These are phyloP conservation scores for Pseudomyrmex cubaensis DNA, from an alignment of 1,140 invertebrate species.

Conservation along the genomic window DNA sequence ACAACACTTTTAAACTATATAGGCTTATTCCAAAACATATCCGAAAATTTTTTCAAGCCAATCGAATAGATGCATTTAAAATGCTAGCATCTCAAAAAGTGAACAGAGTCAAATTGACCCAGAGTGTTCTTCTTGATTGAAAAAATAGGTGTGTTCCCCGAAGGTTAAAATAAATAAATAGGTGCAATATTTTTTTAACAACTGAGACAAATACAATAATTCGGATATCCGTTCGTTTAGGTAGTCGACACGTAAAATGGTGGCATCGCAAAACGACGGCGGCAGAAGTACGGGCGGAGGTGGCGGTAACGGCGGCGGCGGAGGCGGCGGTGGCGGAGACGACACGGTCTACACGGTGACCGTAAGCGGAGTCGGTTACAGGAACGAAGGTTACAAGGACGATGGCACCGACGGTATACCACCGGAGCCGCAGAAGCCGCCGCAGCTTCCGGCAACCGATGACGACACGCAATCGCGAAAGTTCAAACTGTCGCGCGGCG, in stretches of 20 bases:
- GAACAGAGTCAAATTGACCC: too few relatives aligned
- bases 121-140: too few relatives aligned
- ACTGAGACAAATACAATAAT: too few relatives aligned
- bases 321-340: slow-evolving; percentile 66
- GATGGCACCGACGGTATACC: slow-evolving; percentile 86
- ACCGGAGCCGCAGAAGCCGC: slow-evolving; percentile 86
- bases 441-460: slow-evolving; percentile 86
- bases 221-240: slow-evolving; percentile 64
- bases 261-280: slow-evolving; percentile 81
- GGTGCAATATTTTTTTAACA: too few relatives aligned
- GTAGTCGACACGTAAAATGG: slow-evolving; percentile 82
- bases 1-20: too few relatives aligned
- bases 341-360: slow-evolving; percentile 85
- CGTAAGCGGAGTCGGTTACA: slow-evolving; percentile 87
- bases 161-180: too few relatives aligned
- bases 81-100: too few relatives aligned
- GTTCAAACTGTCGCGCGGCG: slow-evolving; percentile 90
- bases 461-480: slow-evolving; percentile 89
- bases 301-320: slow-evolving; percentile 56
- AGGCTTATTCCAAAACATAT: too few relatives aligned
- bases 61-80: too few relatives aligned
- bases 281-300: slow-evolving; percentile 78
- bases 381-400: slow-evolving; percentile 89
- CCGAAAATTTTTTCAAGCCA: too few relatives aligned
- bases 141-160: too few relatives aligned